A percentile compares a stretch with the other conserved stretches of the same genome.
These are phyloP conservation scores for Zeuzera pyrina DNA, from an alignment of 2,888 invertebrate species.

Conservation along the genomic window DNA sequence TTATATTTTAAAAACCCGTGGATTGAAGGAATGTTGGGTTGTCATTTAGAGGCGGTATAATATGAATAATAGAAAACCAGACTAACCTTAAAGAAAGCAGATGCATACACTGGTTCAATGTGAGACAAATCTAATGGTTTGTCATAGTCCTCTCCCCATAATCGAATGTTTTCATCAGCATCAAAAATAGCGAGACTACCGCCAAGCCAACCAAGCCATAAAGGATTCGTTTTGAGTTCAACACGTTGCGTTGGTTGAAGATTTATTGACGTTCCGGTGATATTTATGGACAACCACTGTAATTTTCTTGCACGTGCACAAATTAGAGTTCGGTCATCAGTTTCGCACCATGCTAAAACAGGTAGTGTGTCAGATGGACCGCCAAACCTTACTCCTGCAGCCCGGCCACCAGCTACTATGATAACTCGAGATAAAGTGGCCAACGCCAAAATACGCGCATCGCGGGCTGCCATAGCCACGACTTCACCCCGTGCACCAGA, in stretches of 20 bases:
- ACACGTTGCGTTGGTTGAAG: constrained; percentile 77
- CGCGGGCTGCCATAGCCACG: constrained; percentile 56
- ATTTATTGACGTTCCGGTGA: constrained; percentile 57
- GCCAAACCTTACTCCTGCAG: constrained; percentile 74
- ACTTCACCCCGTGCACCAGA: constrained; percentile 96
- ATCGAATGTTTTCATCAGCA: constrained; percentile 86
- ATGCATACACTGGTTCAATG: constrained; percentile 88
- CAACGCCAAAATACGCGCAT: constrained; percentile 84
- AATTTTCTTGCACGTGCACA: constrained; percentile 89
- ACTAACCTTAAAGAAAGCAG: constrained; percentile 85
- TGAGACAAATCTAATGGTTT: constrained; percentile 86
- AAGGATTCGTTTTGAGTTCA: constrained; percentile 74
- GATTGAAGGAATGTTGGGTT: too few relatives aligned
- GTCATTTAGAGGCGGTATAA: too few relatives aligned
- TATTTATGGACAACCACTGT: constrained; percentile 85
- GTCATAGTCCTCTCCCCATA: constrained; percentile 92
- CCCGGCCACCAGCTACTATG: constrained; percentile 57
- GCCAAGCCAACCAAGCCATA: constrained; percentile 82
- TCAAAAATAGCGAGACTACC: constrained; percentile 91
- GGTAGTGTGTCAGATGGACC: constrained; percentile 87
- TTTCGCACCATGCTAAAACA: constrained; percentile 87
- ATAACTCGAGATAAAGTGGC: constrained; percentile 92
- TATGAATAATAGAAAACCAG: too few relatives aligned
- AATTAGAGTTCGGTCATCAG: constrained; percentile 86
- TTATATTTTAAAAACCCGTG: too few relatives aligned